Evolutionary conservation across 2,797 vertebrate genomes (phyloP).

Genomic region (Acropternis orthonyx): DNA sequence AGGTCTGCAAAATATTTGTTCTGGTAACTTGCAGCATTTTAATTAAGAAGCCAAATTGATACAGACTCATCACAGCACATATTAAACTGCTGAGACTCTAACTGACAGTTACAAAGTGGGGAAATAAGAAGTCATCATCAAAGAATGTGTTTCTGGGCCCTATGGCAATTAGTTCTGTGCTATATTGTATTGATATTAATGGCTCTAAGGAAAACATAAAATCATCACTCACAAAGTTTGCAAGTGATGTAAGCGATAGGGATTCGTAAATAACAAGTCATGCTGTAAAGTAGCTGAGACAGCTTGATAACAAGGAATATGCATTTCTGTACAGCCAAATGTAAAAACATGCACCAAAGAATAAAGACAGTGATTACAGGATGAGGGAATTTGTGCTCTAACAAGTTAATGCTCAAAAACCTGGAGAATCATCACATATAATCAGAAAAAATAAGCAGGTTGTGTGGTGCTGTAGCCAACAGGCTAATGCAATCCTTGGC

Average conservation of each 20-base stretch:
- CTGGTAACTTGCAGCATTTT: constrained; percentile 13
- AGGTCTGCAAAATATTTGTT: constrained; percentile 19
- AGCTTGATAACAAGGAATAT: neutral
- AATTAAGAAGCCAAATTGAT: constrained; percentile 26
- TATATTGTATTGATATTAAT: neutral
- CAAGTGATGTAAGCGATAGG: neutral
- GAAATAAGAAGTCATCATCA: constrained; percentile 1
- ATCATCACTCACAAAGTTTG: neutral
- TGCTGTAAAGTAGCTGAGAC: neutral
- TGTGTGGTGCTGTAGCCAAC: neutral
- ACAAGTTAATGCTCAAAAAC: neutral
- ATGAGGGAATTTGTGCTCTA: neutral
- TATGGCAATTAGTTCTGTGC: neutral
- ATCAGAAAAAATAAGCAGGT: constrained; percentile 20
- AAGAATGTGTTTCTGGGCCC: neutral
- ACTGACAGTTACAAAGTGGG: constrained; percentile 19
- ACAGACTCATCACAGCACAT: neutral
- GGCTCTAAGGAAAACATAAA: neutral
- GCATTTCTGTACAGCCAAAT: constrained; percentile 8
- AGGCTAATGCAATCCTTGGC: neutral
- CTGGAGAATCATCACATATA: neutral
- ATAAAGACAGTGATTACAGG: neutral
- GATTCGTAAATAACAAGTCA: neutral
- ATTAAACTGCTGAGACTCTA: neutral
- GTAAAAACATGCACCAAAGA: neutral